Base-by-base conservation (phyloP, 2,113 vertebrate genomes). In the Micromys minutus region DNA sequence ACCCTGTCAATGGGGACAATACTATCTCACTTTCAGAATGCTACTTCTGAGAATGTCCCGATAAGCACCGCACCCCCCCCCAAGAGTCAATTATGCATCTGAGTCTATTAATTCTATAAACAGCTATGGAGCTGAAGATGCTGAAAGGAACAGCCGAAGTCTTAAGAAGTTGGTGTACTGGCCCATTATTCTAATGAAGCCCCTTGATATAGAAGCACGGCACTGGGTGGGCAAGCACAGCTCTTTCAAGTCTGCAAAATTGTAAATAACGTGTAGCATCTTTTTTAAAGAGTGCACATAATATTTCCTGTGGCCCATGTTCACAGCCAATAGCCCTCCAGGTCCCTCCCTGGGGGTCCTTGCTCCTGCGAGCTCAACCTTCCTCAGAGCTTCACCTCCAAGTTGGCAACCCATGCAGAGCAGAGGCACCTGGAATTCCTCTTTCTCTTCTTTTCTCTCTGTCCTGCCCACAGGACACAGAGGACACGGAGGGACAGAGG, bases 41-140 rank as follows among this genome's bases (percentile, higher is more conserved):
- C 80, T 91, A 24, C 77, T 87, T 97, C 59, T 93, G 81, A 45
- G 79, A 95, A 45, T 93, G 65, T 31, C 89, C 5, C 3, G 59
- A 89, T 94, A 94, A 59, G 91, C n/a, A n/a, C n/a, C n/a, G n/a
- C n/a, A n/a, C n/a, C n/a, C n/a, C n/a, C n/a, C n/a, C n/a, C n/a
- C n/a, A n/a, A n/a, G n/a, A 92, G 67, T 97, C 84, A 86, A 95
- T 74, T 96, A 86, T 47, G 81, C 97, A 72, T 93, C 83, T 59
- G 97, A 94, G 94, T 97, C 97, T 97, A 95, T 97, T 98, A 7
- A 97, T 97, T 91, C 97, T 97, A 95, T 81, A 92, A 91, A 55
- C 91, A 87, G 96, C 96, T 90, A 59, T 9, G 91, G 93, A 94
- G 87, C 75, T 94, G 97, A 97, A 97, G 94, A 88, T 93, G 91